Conservation (phyloP, 2,113 vertebrate genomes). For the Fulmarus glacialis region DNA sequence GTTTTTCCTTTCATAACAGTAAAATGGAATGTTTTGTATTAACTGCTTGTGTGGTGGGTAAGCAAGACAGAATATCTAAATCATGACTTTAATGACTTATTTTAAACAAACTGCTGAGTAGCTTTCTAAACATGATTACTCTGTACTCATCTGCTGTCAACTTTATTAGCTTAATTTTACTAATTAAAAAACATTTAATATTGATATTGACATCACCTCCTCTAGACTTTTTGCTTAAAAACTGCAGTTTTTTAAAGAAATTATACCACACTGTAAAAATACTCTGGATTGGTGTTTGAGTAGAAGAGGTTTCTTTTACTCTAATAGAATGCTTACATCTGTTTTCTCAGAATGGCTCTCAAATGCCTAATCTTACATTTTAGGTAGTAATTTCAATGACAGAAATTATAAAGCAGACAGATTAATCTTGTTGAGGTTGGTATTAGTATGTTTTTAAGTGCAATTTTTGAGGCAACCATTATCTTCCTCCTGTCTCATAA, state of each 20-base stretch:
- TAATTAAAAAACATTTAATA: conserved; percentile 9
- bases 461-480: neutral
- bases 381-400: neutral
- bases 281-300: neutral
- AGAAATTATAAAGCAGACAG: neutral
- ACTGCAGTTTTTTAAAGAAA: neutral
- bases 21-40: conserved; percentile 51
- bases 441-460: neutral
- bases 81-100: neutral
- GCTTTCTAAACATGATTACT: neutral
- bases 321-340: neutral
- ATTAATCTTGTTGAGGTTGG: neutral
- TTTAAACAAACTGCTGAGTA: neutral
- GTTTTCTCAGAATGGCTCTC: neutral
- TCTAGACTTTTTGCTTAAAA: neutral
- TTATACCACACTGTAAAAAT: neutral
- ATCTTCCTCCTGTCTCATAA: neutral
- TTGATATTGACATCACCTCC: neutral
- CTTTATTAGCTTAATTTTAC: neutral
- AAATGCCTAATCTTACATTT: neutral
- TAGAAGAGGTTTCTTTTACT: neutral
- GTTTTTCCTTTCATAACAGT: conserved; percentile 42
- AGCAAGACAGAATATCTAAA: conserved; percentile 46
- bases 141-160: neutral
- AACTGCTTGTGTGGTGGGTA: conserved; percentile 43